Evolutionary conservation across 2,888 invertebrate species (phyloP), one percentile per base, ranked within the genome.

Genomic region (Cynaeus angustus): DNA sequence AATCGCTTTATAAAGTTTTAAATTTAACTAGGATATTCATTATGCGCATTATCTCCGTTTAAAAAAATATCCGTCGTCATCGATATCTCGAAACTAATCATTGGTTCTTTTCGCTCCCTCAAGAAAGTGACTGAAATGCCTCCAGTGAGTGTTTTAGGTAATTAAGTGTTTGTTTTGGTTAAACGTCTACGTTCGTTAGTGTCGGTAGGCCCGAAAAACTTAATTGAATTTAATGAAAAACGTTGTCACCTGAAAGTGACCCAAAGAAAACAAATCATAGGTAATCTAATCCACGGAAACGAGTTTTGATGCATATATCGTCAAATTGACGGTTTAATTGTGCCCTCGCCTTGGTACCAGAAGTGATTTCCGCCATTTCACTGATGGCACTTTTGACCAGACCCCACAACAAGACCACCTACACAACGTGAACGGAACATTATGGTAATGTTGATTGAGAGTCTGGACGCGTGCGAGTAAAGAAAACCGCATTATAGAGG

Each of bases 401-500:
- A 75, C 73, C 73, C 50, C 74, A 73, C 73, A 73, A 70, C 72
- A 74, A 72, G 75, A 75, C 75, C 75, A 75, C 75, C 75, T 75
- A 75, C 75, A 72, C 59, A 68, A 68, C 64, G 70, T 66, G 72
- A 74, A 68, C 69, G 64, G 73, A 69, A 68, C 72, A 71, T 73
- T 75, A 75, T 75, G 73, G 71, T 73, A 75, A 75, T 73, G 70
- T 55, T 55, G 59, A 66, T 71, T 74, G 67, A 70, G 73, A 75
- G 69, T 61, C 72, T 43, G 66, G 68, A 72, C 73, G 72, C 73
- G 74, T 72, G 74, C 73, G 67, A 69, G 56, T 52, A 41, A 38
- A 61, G 66, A 66, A 66, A 66, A 66, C 66, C 56, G 66, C 66
- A 64, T 53, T 50, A 50, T 21, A 37, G 37, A 48, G 28, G 7